phyloP scores from a whole-genome alignment of 92 coral and sea anemone genomes.

The Umimayanthus chanpuru region DNA sequence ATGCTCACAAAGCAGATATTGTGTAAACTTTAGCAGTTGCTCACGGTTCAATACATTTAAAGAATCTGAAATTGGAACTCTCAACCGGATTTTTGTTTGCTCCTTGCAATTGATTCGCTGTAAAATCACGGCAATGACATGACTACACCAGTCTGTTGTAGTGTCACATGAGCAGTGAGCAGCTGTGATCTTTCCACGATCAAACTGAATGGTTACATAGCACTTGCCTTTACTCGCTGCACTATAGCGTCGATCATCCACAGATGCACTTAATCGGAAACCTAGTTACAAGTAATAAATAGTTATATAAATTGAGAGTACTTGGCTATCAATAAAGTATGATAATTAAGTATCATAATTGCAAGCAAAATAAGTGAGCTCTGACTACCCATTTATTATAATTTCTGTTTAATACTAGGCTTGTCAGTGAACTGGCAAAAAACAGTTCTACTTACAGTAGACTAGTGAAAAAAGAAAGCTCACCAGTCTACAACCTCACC shows the following conservation, averaged over 20 bases:
- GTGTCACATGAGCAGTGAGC: slow-evolving; percentile 83
- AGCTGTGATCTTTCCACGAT: slow-evolving; percentile 94
- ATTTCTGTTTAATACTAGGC: too few species aligned
- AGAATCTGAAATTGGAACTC: slow-evolving; percentile 89
- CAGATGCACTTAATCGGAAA: slow-evolving; percentile 84
- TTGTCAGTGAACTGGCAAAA: too few species aligned
- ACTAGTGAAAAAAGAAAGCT: too few species aligned
- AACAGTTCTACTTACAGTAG: too few species aligned
- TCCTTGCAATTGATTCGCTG: slow-evolving; percentile 66
- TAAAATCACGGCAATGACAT: slow-evolving; percentile 82
- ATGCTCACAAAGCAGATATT: slow-evolving; percentile 83
- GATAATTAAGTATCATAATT: too few species aligned
- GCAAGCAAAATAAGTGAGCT: too few species aligned
- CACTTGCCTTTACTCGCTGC: slow-evolving; percentile 22
- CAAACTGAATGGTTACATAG: slow-evolving; percentile 85
- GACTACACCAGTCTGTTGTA: slow-evolving; percentile 81
- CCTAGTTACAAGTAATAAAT: too few species aligned
- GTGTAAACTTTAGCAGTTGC: slow-evolving; percentile 87
- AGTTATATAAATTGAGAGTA: too few species aligned
- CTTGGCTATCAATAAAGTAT: too few species aligned
- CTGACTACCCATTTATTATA: too few species aligned
- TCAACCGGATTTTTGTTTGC: slow-evolving; percentile 44
- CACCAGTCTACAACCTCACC: too few species aligned
- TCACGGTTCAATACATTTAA: slow-evolving; percentile 76
- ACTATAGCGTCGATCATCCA: slow-evolving; percentile 52